These are phyloP conservation scores for Xestia sexstrigata DNA, from an alignment of 2,888 invertebrate genomes.

Conservation along the genomic window DNA sequence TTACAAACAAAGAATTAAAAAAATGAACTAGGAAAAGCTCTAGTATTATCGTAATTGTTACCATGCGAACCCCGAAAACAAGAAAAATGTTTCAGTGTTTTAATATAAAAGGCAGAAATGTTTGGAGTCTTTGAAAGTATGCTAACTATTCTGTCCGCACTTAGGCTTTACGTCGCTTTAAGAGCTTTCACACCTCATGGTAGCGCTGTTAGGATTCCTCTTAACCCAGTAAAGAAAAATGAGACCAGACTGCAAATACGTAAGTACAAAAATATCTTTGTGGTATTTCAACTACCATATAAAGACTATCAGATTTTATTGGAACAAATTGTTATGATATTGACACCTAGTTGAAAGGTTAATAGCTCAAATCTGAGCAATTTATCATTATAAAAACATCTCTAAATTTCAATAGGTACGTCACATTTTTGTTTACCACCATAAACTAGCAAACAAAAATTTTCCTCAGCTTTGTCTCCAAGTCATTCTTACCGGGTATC, in stretches of 20 bases:
- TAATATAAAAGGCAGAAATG: constrained; percentile 17
- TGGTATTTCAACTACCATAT: background rate
- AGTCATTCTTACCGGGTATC: constrained; percentile 33
- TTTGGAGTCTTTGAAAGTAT: constrained; percentile 31
- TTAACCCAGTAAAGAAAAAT: constrained; percentile 43
- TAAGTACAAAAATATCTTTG: constrained; percentile 1
- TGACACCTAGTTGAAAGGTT: constrained; percentile 31
- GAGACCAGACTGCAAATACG: background rate
- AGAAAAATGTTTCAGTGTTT: constrained; percentile 19
- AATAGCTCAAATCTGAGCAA: background rate
- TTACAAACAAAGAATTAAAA: background rate
- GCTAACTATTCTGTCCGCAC: constrained; percentile 40
- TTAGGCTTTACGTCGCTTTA: constrained; percentile 41
- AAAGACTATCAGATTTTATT: background rate
- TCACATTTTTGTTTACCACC: background rate
- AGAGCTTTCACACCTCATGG: constrained; percentile 48
- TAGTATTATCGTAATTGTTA: background rate
- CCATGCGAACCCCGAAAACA: background rate
- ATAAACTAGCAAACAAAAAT: background rate
- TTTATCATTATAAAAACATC: constrained; percentile 4
- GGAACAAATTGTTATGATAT: constrained; percentile 26
- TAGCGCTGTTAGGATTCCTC: constrained; percentile 39
- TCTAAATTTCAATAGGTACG: background rate
- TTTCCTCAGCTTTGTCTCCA: constrained; percentile 7
- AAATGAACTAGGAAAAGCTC: background rate